Evolutionary conservation across 1,140 invertebrate species (phyloP).

Genomic region (Pseudobourletiella spinata): DNA sequence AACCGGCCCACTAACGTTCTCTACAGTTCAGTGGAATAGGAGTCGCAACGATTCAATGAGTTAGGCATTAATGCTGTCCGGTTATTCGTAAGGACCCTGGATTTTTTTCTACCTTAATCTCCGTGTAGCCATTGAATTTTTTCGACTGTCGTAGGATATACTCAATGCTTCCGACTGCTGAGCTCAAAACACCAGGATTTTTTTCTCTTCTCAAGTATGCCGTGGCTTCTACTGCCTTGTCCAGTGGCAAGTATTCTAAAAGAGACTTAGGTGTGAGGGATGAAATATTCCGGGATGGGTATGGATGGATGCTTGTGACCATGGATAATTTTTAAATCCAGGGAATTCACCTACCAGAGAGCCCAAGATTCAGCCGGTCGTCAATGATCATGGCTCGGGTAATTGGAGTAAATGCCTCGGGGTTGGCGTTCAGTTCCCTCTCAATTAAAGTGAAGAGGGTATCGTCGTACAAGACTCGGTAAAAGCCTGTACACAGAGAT

Average conservation of each 20-base stretch:
- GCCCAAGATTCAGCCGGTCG: slow-evolving; percentile 45
- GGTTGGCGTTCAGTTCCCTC: slow-evolving; percentile 51
- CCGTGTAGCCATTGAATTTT: background rate
- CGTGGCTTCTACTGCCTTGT: background rate
- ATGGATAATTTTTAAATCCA: background rate
- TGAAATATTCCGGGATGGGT: too few relatives aligned
- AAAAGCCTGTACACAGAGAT: slow-evolving; percentile 53
- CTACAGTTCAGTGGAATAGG: too few relatives aligned
- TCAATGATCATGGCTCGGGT: slow-evolving; percentile 82
- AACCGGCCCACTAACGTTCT: too few relatives aligned
- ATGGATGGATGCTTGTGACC: too few relatives aligned
- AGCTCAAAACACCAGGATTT: background rate
- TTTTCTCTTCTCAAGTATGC: background rate
- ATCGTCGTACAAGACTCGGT: slow-evolving; percentile 69
- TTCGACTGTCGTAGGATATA: background rate
- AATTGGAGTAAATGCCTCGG: slow-evolving; percentile 53
- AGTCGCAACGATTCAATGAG: too few relatives aligned
- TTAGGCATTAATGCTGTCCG: too few relatives aligned
- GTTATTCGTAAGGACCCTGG: too few relatives aligned
- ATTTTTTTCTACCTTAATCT: too few relatives aligned
- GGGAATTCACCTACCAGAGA: slow-evolving; percentile 14
- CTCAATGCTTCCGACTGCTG: background rate
- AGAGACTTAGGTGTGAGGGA: too few relatives aligned
- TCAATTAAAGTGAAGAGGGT: slow-evolving; percentile 64
- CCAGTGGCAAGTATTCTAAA: background rate